Percentiles rank a stretch among this genome's conserved stretches.
Conservation (phyloP, 2,797 vertebrate genomes). For the Hapalemur alaotrensis region DNA sequence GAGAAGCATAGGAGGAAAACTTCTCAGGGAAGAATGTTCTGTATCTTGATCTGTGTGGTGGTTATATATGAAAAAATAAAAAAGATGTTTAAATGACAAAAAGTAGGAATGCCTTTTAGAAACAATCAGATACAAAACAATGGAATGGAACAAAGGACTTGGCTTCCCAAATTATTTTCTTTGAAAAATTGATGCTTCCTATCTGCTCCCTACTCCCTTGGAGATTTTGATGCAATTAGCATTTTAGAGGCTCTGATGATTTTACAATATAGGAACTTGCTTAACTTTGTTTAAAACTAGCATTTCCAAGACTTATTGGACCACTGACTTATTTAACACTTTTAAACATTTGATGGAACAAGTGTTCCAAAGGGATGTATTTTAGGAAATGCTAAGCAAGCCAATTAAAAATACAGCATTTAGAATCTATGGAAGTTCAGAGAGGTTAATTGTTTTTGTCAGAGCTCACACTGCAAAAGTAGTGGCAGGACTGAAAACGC, state of each 20-base stretch:
- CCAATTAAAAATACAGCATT: slow-evolving; percentile 60
- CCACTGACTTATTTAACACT: slow-evolving; percentile 41
- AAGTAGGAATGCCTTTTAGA: background rate
- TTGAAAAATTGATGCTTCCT: background rate
- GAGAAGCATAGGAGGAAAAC: background rate
- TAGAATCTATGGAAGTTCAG: slow-evolving; percentile 20
- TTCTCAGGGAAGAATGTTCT: background rate
- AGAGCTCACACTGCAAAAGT: background rate
- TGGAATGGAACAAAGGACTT: background rate
- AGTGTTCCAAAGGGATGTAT: slow-evolving; percentile 46
- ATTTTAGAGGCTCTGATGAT: background rate
- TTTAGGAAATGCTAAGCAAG: slow-evolving; percentile 55
- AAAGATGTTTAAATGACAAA: background rate
- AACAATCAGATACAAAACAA: background rate
- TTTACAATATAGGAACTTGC: background rate
- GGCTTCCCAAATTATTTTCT: background rate
- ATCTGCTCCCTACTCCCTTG: background rate
- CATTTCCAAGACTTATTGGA: slow-evolving; percentile 28
- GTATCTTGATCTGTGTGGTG: background rate
- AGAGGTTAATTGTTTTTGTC: slow-evolving; percentile 62
- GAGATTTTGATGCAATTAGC: slow-evolving; percentile 53
- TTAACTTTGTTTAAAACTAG: slow-evolving; percentile 29
- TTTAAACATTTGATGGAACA: slow-evolving; percentile 58
- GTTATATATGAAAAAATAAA: background rate
- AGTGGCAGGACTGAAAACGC: background rate